Evolutionary conservation across 1,140 invertebrate species (phyloP).

Genomic region (Drosophila pseudoananassae): DNA sequence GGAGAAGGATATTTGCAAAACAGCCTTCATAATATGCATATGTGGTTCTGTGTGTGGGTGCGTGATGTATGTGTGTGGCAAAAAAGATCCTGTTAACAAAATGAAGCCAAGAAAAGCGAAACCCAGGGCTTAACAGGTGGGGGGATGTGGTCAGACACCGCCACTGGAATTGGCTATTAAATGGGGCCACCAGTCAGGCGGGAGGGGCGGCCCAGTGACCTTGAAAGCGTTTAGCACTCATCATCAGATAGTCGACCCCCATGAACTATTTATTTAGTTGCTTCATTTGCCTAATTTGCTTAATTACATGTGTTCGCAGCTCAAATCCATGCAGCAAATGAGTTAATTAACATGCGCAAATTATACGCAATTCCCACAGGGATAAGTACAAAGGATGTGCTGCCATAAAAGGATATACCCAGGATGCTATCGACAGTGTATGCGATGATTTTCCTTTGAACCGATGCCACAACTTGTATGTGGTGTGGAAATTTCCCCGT

Average conservation of each 20-base stretch:
- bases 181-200: neutral
- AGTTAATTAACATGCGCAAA: slow-evolving; percentile 75
- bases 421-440: neutral
- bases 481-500: slow-evolving; percentile 49
- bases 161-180: slow-evolving; percentile 7
- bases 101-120: neutral
- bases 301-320: slow-evolving; percentile 66
- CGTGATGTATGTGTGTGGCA: slow-evolving; percentile 29
- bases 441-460: neutral
- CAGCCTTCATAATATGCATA: slow-evolving; percentile 1
- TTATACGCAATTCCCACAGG: slow-evolving; percentile 69
- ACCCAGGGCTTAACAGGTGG: neutral
- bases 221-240: slow-evolving; percentile 36
- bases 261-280: slow-evolving; percentile 62
- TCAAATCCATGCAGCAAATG: slow-evolving; percentile 57
- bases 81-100: neutral
- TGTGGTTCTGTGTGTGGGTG: neutral
- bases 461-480: neutral
- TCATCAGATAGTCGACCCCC: neutral
- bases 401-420: neutral
- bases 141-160: neutral
- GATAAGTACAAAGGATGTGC: slow-evolving; percentile 26
- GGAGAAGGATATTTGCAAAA: neutral
- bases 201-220: slow-evolving; percentile 7
- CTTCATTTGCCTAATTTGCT: slow-evolving; percentile 73